Evolutionary conservation across 2,888 invertebrate genomes (phyloP).

Genomic region (Ichneumon xanthorius): DNA sequence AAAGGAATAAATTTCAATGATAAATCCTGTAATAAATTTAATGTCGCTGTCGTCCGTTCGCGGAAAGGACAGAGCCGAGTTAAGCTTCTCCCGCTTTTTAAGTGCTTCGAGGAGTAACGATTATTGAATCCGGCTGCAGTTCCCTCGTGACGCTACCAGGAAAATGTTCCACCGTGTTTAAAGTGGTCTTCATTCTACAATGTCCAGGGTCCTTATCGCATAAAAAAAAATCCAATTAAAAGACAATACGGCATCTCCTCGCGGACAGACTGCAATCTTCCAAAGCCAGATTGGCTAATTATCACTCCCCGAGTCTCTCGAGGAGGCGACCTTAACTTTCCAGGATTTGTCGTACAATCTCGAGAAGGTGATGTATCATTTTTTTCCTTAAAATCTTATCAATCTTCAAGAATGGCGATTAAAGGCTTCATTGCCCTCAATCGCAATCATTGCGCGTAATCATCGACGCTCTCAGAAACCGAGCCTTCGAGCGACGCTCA

Average conservation of each 20-base stretch:
- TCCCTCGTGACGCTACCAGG: not conserved
- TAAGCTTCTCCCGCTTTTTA: not conserved
- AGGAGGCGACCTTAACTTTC: not conserved
- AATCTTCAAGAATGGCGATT: not conserved
- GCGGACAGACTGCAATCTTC: constrained; percentile 3
- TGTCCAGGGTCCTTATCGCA: not conserved
- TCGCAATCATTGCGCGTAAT: too few species aligned
- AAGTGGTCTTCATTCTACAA: not conserved
- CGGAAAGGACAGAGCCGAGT: not conserved
- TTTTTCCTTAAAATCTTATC: not conserved
- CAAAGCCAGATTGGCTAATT: not conserved
- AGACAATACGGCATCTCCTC: not conserved
- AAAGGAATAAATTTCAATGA: not conserved
- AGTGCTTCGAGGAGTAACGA: not conserved
- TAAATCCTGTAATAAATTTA: not conserved
- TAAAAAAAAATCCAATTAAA: not conserved
- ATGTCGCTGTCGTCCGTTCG: not conserved
- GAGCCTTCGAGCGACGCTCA: not conserved
- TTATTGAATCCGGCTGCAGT: not conserved
- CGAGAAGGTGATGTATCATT: not conserved
- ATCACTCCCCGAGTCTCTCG: not conserved
- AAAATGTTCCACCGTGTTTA: not conserved
- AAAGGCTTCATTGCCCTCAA: too few species aligned
- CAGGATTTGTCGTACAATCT: not conserved
- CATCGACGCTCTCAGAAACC: not conserved